Conservation (phyloP, 2,888 invertebrate genomes). For the Seladonia tumulorum region DNA sequence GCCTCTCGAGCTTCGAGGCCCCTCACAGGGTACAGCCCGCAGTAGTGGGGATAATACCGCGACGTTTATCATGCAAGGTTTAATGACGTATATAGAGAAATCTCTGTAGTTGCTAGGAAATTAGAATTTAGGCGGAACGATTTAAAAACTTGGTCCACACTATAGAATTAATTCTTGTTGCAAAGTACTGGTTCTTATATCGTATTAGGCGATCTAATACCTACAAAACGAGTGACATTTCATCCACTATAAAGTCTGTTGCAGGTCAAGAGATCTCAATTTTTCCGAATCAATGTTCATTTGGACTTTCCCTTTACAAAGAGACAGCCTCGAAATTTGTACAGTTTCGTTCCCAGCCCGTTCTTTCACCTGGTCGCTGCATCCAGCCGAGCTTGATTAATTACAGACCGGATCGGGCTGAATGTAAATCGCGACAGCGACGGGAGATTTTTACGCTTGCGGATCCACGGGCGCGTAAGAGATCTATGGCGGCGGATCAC, state of each 20-base stretch:
- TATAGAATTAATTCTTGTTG: too few relatives aligned
- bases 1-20: too few relatives aligned
- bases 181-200: too few relatives aligned
- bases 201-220: too few relatives aligned
- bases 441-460: constrained; percentile 36
- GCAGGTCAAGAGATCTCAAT: neutral
- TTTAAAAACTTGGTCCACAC: neutral
- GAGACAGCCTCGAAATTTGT: neutral
- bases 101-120: neutral
- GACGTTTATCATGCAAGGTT: too few relatives aligned
- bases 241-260: too few relatives aligned
- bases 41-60: too few relatives aligned
- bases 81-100: too few relatives aligned
- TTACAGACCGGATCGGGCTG: constrained; percentile 54
- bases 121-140: neutral
- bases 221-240: too few relatives aligned
- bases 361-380: constrained; percentile 14
- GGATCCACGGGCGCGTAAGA: constrained; percentile 58
- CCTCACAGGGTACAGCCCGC: too few relatives aligned
- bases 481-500: constrained; percentile 56
- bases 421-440: constrained; percentile 61
- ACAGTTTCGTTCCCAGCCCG: neutral
- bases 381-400: constrained; percentile 48
- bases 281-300: neutral
- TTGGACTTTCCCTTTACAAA: neutral